A percentile compares a stretch with the other conserved stretches of the same genome.
Evolutionary conservation across 2,113 vertebrate species (phyloP).

Genomic region (Maylandia zebra): DNA sequence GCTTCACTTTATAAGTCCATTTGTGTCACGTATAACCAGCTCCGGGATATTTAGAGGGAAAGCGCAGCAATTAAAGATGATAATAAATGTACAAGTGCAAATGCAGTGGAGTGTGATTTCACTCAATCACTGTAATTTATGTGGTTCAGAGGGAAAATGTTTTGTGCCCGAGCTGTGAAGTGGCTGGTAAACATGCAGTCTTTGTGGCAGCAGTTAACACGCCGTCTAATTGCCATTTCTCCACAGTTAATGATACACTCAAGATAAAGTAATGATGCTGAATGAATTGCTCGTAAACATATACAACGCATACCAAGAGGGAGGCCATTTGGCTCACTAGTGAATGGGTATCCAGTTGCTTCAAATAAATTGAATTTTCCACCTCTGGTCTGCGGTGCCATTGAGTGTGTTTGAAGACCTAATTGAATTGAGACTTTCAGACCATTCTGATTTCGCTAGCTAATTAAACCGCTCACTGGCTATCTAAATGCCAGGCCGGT

Average conservation of each 20-base stretch:
- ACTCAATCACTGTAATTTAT: neutral
- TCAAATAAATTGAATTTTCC: slow-evolving; percentile 71
- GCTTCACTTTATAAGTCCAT: neutral
- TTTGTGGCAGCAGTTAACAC: slow-evolving; percentile 21
- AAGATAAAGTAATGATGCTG: slow-evolving; percentile 61
- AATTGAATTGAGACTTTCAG: slow-evolving; percentile 58
- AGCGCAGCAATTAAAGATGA: neutral
- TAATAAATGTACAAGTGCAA: neutral
- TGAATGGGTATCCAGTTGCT: slow-evolving; percentile 59
- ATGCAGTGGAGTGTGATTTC: neutral
- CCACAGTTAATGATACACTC: slow-evolving; percentile 58
- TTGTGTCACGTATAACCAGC: neutral
- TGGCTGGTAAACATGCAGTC: neutral
- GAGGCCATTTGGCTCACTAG: slow-evolving; percentile 31
- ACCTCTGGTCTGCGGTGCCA: slow-evolving; percentile 46
- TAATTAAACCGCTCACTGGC: slow-evolving; percentile 46
- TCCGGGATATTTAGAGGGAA: neutral
- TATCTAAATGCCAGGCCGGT: slow-evolving; percentile 1
- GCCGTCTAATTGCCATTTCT: slow-evolving; percentile 46
- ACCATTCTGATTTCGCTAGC: slow-evolving; percentile 40
- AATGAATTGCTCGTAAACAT: slow-evolving; percentile 67
- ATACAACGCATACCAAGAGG: slow-evolving; percentile 34
- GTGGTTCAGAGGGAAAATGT: neutral
- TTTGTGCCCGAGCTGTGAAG: neutral
- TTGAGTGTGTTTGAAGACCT: slow-evolving; percentile 53